Percentiles rank a stretch among this genome's conserved stretches.
These are phyloP conservation scores for Araneus ventricosus DNA, from an alignment of 1,140 invertebrate genomes.

Conservation along the genomic window DNA sequence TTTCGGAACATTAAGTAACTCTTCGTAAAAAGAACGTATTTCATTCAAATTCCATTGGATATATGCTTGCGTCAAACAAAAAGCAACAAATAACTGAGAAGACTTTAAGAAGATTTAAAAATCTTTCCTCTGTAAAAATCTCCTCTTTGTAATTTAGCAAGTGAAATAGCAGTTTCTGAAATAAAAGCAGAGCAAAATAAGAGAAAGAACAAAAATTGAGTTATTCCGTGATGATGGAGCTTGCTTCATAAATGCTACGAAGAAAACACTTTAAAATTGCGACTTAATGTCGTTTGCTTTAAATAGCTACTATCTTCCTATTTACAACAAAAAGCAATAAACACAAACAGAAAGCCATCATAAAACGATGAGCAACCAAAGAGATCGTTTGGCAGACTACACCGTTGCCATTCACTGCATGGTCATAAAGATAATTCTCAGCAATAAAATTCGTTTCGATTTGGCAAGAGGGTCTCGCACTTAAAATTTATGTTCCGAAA, in stretches of 20 bases:
- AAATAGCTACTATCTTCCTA: conserved; percentile 59
- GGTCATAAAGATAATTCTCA: conserved; percentile 70
- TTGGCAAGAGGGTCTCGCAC: conserved; percentile 51
- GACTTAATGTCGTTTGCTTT: conserved; percentile 59
- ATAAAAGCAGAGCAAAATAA: neutral
- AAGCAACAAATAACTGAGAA: neutral
- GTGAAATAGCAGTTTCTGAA: conserved; percentile 12
- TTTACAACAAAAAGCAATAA: conserved; percentile 72
- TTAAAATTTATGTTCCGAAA: conserved; percentile 72
- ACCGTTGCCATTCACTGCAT: conserved; percentile 64
- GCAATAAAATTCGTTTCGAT: conserved; percentile 73
- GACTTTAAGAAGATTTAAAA: neutral
- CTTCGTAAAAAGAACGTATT: neutral
- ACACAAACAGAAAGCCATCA: conserved; percentile 72
- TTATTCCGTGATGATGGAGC: conserved; percentile 37
- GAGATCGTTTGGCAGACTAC: conserved; percentile 18
- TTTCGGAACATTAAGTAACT: neutral
- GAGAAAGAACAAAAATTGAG: conserved; percentile 25
- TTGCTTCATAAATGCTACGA: conserved; percentile 46
- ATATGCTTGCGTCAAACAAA: neutral
- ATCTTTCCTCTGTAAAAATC: neutral
- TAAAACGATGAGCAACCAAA: conserved; percentile 63
- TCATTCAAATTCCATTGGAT: neutral
- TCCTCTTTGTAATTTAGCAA: conserved; percentile 6
- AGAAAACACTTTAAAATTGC: conserved; percentile 54